phyloP scores from a whole-genome alignment of 2,113 vertebrate species.

The Rhipidura dahli region DNA sequence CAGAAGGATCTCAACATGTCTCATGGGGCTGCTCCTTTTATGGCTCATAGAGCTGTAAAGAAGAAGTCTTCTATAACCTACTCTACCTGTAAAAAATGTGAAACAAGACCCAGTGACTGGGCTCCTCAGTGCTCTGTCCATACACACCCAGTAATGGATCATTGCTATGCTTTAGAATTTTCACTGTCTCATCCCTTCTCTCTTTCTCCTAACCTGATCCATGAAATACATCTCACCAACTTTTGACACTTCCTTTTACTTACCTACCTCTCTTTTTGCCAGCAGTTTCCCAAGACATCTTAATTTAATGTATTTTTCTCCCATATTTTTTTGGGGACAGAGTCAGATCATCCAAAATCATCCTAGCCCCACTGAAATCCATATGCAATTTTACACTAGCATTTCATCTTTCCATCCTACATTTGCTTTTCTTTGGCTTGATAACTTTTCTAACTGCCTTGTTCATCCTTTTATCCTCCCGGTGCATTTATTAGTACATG shows the following conservation, averaged over 20 bases:
- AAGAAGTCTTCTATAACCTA: neutral
- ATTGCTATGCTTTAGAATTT: neutral
- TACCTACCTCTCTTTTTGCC: neutral
- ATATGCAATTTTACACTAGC: neutral
- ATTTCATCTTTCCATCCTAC: neutral
- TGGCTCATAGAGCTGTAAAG: neutral
- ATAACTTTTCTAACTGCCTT: constrained; percentile 28
- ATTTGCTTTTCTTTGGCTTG: neutral
- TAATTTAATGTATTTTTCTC: neutral
- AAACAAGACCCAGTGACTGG: neutral
- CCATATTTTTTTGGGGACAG: neutral
- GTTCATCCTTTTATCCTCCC: constrained; percentile 17
- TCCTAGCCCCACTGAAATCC: neutral
- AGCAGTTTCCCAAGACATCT: neutral
- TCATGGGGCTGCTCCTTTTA: neutral
- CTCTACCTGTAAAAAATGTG: neutral
- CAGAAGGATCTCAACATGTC: neutral
- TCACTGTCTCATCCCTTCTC: neutral
- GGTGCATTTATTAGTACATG: constrained; percentile 51
- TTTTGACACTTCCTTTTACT: neutral
- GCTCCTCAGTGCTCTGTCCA: rapidly evolving
- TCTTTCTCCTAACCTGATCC: neutral
- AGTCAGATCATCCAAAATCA: neutral
- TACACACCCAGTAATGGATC: neutral
- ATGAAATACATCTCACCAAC: neutral